phyloP scores from a whole-genome alignment of 2,888 invertebrate genomes.

The Dione vanillae region DNA sequence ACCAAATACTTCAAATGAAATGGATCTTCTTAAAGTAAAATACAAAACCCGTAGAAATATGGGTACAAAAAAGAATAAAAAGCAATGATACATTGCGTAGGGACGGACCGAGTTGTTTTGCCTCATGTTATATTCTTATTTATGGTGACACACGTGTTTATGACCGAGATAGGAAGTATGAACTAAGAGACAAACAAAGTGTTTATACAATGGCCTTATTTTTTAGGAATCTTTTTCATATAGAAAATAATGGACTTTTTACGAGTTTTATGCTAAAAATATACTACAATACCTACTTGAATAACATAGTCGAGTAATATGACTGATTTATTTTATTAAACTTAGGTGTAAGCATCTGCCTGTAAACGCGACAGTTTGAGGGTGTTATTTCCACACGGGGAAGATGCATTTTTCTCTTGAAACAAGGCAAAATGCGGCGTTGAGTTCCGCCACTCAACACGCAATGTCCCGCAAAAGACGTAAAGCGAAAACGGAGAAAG shows the following conservation, averaged over 20 bases:
- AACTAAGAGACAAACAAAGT: constrained; percentile 10
- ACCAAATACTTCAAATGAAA: background rate
- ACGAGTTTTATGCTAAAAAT: constrained; percentile 2
- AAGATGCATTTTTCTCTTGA: too few species aligned
- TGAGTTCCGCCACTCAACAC: too few species aligned
- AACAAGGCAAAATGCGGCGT: too few species aligned
- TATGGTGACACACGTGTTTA: constrained; percentile 41
- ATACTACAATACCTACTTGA: background rate
- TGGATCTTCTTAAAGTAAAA: constrained; percentile 5
- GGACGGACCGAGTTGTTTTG: constrained; percentile 36
- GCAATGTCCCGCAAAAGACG: too few species aligned
- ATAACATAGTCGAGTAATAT: too few species aligned
- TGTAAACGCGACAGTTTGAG: too few species aligned
- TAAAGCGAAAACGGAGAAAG: too few species aligned
- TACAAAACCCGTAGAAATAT: background rate
- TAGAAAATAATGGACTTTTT: too few species aligned
- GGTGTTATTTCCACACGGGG: too few species aligned
- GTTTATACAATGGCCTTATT: constrained; percentile 8
- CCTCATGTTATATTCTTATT: constrained; percentile 37
- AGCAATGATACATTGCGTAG: constrained; percentile 38
- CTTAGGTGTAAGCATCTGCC: too few species aligned
- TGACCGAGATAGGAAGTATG: constrained; percentile 20
- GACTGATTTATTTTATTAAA: too few species aligned
- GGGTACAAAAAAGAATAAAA: constrained; percentile 27
- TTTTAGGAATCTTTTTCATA: background rate